Evolutionary conservation across 2,797 vertebrate species (phyloP).

Genomic region (Paramormyrops hopkinsi): DNA sequence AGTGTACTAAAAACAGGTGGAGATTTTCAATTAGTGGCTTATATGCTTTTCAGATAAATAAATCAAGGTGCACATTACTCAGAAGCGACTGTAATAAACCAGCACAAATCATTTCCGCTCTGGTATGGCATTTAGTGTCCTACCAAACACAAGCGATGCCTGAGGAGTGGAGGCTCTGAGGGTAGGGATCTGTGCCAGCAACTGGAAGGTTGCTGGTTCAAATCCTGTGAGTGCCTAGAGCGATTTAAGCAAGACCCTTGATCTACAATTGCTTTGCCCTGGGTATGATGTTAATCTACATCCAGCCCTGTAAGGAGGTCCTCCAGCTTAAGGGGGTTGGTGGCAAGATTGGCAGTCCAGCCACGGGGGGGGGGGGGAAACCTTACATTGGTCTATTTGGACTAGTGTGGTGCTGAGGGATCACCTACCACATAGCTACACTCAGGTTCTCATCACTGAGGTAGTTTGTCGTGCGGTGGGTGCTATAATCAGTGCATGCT

Average conservation of each 20-base stretch:
- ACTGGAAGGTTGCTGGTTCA: not conserved
- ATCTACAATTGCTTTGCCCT: not conserved
- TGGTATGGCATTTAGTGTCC: not conserved
- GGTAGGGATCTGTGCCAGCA: not conserved
- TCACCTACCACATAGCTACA: not conserved
- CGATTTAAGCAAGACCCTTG: not conserved
- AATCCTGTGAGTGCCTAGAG: not conserved
- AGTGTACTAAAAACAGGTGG: slow-evolving; percentile 28
- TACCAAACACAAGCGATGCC: not conserved
- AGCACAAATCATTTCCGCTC: not conserved
- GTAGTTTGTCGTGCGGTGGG: not conserved
- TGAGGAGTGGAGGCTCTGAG: not conserved
- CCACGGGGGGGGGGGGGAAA: not conserved
- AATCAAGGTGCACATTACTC: not conserved
- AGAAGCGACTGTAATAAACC: not conserved
- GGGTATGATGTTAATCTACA: not conserved
- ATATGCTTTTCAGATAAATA: slow-evolving; percentile 16
- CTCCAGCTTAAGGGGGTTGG: not conserved
- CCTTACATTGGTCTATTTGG: not conserved
- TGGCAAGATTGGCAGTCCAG: not conserved
- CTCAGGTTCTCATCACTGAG: not conserved
- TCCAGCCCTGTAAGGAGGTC: not conserved
- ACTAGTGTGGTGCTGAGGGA: not conserved
- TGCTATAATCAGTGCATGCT: not conserved
- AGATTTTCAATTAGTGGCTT: slow-evolving; percentile 14